Evolutionary conservation across 2,797 vertebrate species (phyloP).

Genomic region (Sorex maritimensis): DNA sequence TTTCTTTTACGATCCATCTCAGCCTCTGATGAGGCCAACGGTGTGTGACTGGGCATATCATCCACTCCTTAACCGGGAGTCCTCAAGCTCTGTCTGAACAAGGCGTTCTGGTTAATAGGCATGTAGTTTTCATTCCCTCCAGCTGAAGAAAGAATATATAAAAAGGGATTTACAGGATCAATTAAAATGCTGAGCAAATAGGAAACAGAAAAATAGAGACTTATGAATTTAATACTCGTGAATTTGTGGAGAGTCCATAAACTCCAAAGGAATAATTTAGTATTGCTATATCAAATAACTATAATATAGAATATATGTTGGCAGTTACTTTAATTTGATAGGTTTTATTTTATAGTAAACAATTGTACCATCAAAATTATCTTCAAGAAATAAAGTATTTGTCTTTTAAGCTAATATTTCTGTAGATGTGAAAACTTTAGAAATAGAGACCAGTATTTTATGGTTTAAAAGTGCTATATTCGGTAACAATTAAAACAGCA

Average conservation of each 20-base stretch:
- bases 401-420: conserved; percentile 1
- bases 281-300: neutral
- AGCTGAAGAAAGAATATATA: neutral
- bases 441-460: neutral
- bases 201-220: neutral
- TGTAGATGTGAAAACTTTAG: neutral
- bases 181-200: neutral
- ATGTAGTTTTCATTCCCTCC: neutral
- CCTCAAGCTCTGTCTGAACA: neutral
- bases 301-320: conserved; percentile 28
- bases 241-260: neutral
- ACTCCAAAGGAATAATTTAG: conserved; percentile 24
- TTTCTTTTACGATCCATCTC: too few relatives aligned
- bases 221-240: conserved; percentile 1
- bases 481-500: too few relatives aligned
- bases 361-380: conserved; percentile 10
- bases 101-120: neutral
- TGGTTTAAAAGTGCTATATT: conserved; percentile 1
- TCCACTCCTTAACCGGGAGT: neutral
- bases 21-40: neutral
- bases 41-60: neutral
- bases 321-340: neutral
- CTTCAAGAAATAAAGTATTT: neutral
- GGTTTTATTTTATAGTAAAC: conserved; percentile 25
- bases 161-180: neutral